These are phyloP conservation scores for Columba guinea DNA, from an alignment of 2,797 vertebrate genomes.

Conservation along the genomic window DNA sequence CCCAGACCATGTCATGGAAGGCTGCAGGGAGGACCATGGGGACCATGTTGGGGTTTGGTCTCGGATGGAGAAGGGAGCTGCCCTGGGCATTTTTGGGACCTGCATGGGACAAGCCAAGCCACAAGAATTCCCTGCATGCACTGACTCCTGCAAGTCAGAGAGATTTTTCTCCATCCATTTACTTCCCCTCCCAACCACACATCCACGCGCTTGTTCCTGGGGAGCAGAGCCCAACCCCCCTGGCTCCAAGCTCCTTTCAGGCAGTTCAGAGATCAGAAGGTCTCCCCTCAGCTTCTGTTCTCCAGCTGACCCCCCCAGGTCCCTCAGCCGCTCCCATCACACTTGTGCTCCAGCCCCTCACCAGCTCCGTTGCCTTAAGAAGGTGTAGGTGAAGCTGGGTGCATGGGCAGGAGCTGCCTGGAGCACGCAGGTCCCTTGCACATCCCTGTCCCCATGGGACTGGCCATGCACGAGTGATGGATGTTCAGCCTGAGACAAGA, in stretches of 20 bases:
- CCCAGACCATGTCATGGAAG: accelerated
- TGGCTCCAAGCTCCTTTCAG: too few species aligned
- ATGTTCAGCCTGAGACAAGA: not conserved
- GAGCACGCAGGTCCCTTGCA: not conserved
- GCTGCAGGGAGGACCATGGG: not conserved
- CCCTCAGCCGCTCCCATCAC: not conserved
- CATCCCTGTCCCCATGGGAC: not conserved
- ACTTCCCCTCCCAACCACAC: not conserved
- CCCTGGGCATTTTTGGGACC: not conserved
- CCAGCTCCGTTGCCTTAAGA: not conserved
- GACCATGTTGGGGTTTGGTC: not conserved
- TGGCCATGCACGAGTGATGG: accelerated
- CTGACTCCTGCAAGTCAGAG: not conserved
- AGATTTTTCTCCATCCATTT: not conserved
- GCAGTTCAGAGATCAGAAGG: too few species aligned
- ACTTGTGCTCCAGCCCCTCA: not conserved
- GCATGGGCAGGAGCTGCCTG: not conserved
- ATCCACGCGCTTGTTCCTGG: not conserved
- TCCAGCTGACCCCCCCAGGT: too few species aligned
- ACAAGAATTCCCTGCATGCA: not conserved
- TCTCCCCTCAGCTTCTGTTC: too few species aligned
- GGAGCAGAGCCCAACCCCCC: too few species aligned
- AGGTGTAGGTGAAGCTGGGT: not conserved
- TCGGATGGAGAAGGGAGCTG: not conserved
- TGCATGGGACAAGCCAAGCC: not conserved